Percentiles rank a stretch among this genome's conserved stretches.
Conservation (phyloP, 2,113 vertebrate genomes). For the Onychostruthus taczanowskii region DNA sequence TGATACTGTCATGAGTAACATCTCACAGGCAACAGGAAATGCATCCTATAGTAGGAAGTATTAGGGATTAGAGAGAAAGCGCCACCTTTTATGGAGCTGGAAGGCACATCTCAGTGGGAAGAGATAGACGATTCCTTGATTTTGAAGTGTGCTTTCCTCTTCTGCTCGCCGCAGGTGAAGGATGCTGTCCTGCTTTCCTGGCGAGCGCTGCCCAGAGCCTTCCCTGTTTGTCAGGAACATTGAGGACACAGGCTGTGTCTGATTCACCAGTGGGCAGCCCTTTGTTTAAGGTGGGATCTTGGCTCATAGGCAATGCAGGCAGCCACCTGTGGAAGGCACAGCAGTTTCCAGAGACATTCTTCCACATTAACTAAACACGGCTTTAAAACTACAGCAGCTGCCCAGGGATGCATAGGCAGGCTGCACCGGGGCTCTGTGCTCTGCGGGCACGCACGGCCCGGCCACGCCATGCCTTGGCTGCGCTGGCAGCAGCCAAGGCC, state of each 20-base stretch:
- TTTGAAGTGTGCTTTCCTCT: background rate
- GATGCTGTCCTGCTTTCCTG: background rate
- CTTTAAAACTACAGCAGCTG: background rate
- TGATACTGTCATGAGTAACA: background rate
- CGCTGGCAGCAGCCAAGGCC: background rate
- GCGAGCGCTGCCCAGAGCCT: rapidly evolving
- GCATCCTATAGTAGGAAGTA: background rate
- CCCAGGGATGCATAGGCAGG: rapidly evolving
- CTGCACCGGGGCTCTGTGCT: background rate
- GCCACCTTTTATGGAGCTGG: background rate
- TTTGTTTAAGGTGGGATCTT: background rate
- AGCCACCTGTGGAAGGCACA: background rate
- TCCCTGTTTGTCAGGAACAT: background rate
- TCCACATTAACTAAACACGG: too few relatives aligned
- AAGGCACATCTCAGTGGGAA: background rate
- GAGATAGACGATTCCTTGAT: background rate
- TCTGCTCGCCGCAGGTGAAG: background rate
- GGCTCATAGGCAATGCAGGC: rapidly evolving
- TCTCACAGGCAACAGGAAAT: background rate
- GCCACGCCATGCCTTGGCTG: background rate
- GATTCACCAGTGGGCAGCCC: background rate
- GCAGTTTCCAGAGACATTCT: background rate
- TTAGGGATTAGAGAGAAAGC: background rate
- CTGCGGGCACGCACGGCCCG: background rate
- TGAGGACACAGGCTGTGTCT: too few relatives aligned